Conservation (phyloP, 1,140 invertebrate species). For the Galleria mellonella region DNA sequence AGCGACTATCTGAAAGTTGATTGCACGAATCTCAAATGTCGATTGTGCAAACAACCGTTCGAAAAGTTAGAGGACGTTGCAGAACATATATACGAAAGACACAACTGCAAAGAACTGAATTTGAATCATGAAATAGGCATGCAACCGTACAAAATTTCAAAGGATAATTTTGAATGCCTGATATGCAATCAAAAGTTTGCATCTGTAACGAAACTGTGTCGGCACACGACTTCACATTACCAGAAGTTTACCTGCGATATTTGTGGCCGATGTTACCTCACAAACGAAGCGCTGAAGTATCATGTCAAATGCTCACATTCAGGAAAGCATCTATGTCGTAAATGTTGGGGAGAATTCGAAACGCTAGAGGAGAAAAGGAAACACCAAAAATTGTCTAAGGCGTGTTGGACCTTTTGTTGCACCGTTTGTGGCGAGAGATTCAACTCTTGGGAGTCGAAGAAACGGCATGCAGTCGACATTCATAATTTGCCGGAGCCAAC, state of each 20-base stretch:
- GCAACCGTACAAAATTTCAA: constrained; percentile 43
- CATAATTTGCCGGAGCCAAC: constrained; percentile 31
- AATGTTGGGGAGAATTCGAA: constrained; percentile 48
- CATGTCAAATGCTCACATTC: constrained; percentile 49
- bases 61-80: constrained; percentile 27
- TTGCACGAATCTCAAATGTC: constrained; percentile 30
- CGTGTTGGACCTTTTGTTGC: constrained; percentile 48
- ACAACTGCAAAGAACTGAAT: constrained; percentile 22
- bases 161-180: constrained; percentile 41
- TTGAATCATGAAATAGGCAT: constrained; percentile 31
- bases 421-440: constrained; percentile 46
- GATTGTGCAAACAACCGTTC: constrained; percentile 24
- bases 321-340: constrained; percentile 40
- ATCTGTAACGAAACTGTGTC: constrained; percentile 32
- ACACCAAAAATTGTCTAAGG: constrained; percentile 33
- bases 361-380: constrained; percentile 31
- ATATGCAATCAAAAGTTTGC: constrained; percentile 43
- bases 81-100: constrained; percentile 27
- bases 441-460: constrained; percentile 45
- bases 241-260: constrained; percentile 53
- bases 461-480: constrained; percentile 34
- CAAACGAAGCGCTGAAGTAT: constrained; percentile 43
- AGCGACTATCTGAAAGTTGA: constrained; percentile 46
- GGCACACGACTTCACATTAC: constrained; percentile 51
- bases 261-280: constrained; percentile 47